phyloP scores from a whole-genome alignment of 2,113 vertebrate species.

The Elephantulus edwardii region DNA sequence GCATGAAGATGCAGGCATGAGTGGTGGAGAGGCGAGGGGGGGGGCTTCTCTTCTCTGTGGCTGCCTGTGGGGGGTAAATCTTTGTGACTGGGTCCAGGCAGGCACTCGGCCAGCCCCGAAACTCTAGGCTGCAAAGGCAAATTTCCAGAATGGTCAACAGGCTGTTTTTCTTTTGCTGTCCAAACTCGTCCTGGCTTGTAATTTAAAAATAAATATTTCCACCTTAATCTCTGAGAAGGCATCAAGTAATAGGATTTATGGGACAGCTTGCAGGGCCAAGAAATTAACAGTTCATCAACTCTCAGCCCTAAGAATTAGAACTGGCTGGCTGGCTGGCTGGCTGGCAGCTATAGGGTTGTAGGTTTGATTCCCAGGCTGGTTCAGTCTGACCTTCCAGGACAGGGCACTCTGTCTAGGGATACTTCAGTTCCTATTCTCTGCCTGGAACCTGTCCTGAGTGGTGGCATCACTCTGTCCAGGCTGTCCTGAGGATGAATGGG shows the following conservation, averaged over 20 bases:
- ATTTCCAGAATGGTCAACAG: neutral
- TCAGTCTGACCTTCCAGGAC: neutral
- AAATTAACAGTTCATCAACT: neutral
- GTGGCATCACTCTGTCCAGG: neutral
- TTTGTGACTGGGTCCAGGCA: neutral
- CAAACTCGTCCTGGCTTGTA: neutral
- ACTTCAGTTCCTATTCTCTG: neutral
- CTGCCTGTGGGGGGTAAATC: neutral
- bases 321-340: no score
- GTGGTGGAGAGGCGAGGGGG: neutral
- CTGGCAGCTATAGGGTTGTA: no score
- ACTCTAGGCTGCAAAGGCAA: neutral
- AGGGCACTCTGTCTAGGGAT: neutral
- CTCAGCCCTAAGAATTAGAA: neutral
- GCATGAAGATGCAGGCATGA: neutral
- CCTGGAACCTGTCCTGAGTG: neutral
- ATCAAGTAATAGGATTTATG: conserved; percentile 29
- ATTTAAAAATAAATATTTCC: conserved; percentile 53
- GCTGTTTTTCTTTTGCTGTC: neutral
- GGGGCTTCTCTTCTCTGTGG: fast-evolving
- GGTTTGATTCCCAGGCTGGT: neutral
- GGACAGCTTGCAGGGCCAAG: neutral
- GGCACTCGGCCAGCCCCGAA: fast-evolving
- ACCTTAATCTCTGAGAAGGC: conserved; percentile 41
- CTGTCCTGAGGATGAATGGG: fast-evolving